Percentiles rank a stretch among this genome's conserved stretches.
Conservation (phyloP, 1,140 invertebrate genomes). For the Venturia canescens region DNA sequence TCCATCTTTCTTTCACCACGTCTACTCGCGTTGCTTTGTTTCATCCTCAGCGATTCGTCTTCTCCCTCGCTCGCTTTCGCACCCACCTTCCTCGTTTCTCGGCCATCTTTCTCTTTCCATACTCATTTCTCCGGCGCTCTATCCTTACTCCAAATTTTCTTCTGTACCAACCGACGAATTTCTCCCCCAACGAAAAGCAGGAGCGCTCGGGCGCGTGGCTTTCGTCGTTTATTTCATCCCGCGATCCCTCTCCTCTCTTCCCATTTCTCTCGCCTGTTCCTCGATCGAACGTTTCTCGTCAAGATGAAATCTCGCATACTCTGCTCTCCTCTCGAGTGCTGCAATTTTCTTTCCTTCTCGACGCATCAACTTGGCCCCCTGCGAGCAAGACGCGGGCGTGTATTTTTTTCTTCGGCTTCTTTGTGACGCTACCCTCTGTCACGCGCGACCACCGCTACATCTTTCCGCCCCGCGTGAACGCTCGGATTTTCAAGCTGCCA, state of each 20-base stretch:
- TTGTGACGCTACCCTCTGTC: conserved; percentile 1
- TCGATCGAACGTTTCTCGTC: background rate
- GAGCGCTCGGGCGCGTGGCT: background rate
- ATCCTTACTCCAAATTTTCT: conserved; percentile 16
- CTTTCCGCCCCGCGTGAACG: conserved; percentile 41
- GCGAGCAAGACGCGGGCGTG: background rate
- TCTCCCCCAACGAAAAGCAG: conserved; percentile 2
- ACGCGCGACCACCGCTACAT: conserved; percentile 30
- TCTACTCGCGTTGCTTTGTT: conserved; percentile 23
- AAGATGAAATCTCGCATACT: conserved; percentile 15
- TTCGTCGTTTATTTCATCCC: conserved; percentile 33
- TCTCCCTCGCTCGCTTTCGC: background rate
- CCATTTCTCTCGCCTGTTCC: background rate
- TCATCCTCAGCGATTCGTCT: background rate
- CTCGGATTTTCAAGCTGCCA: conserved; percentile 54
- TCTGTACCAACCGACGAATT: background rate
- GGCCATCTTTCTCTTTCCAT: conserved; percentile 17
- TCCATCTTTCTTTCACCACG: background rate
- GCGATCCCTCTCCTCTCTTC: background rate
- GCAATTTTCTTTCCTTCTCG: background rate
- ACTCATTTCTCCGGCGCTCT: background rate
- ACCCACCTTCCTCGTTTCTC: background rate
- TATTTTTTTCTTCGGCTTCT: background rate
- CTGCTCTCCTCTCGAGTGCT: background rate
- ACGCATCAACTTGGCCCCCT: background rate